Evolutionary conservation across 2,113 vertebrate species (phyloP).

Genomic region (Strix aluco): DNA sequence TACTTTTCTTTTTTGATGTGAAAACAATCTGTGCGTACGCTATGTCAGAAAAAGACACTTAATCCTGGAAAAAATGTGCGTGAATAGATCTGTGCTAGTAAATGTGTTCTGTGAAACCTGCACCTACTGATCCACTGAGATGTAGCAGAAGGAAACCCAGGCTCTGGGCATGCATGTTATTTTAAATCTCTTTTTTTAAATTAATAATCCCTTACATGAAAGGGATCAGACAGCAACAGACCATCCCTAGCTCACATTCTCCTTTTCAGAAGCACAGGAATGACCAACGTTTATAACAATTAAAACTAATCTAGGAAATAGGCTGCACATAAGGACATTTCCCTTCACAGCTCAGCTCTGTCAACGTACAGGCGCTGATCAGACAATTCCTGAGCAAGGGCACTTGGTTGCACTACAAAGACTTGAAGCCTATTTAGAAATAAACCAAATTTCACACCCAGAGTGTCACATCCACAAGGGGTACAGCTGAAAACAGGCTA

Average conservation of each 20-base stretch:
- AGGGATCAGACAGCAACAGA: not conserved
- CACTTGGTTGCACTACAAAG: not conserved
- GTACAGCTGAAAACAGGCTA: not conserved
- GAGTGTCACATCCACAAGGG: not conserved
- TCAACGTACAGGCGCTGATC: not conserved
- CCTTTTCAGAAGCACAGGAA: not conserved
- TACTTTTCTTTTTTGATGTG: not conserved
- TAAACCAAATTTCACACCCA: not conserved
- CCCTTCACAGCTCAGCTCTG: not conserved
- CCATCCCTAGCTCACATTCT: not conserved
- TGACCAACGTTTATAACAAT: not conserved
- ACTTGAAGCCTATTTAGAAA: not conserved
- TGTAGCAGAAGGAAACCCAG: not conserved
- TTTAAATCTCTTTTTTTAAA: not conserved
- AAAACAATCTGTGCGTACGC: not conserved
- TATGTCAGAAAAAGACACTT: not conserved
- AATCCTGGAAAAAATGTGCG: not conserved
- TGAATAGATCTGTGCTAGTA: not conserved
- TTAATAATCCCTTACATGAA: not conserved
- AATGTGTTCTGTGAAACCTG: not conserved
- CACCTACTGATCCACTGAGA: not conserved
- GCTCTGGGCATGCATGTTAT: not conserved
- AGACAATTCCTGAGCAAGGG: not conserved
- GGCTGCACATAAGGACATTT: not conserved
- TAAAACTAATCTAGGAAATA: not conserved